Base-by-base conservation (phyloP, 2,888 invertebrate genomes). In the Trachelus tabidus region DNA sequence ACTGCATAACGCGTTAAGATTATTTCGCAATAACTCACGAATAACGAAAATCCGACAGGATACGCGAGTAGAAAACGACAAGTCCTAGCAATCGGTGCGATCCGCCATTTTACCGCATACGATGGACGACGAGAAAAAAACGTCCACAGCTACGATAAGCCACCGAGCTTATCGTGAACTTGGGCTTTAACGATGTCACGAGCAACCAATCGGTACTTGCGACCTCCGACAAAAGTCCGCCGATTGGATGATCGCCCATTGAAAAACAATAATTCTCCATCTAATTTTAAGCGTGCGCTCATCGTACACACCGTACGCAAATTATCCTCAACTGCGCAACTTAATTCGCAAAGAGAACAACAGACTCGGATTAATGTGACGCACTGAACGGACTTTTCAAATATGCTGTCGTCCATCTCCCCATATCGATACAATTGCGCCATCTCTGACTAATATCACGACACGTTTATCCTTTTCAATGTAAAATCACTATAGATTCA, bases 211-310 rank as follows among this genome's bases (percentile, higher is more conserved):
- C 78, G 33, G 78, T 40, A 73, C 71, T 31, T 71, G 73, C 73
- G 76, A 83, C 78, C 77, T 78, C 79, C 73, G 34, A 30, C 56
- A 76, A 69, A 30, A 11, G 30, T 56, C 15, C 12, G 12, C 12
- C 76, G 79, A 77, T 80, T 79, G 77, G 79, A 75, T 37, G 56
- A 73, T 40, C 73, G 33, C 75, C 80, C 73, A 74, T 73, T 79
- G 81, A 79, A 81, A 83, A 83, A 85, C 77, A 81, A 81, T 74
- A 75, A 56, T 35, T 76, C 68, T 12, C 69, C 76, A 73, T 76
- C 81, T 85, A 82, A 83, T 85, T 83, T 84, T 84, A 85, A 84
- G 77, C 37, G 79, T 85, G 84, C 74, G 79, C 82, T 85, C 83
- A 81, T 82, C 68, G 40, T 34, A 71, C 33, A 34, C 71, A 71